A percentile compares a stretch with the other conserved stretches of the same genome.
phyloP scores from a whole-genome alignment of 1,140 invertebrate species.

The Ceratina japonica region DNA sequence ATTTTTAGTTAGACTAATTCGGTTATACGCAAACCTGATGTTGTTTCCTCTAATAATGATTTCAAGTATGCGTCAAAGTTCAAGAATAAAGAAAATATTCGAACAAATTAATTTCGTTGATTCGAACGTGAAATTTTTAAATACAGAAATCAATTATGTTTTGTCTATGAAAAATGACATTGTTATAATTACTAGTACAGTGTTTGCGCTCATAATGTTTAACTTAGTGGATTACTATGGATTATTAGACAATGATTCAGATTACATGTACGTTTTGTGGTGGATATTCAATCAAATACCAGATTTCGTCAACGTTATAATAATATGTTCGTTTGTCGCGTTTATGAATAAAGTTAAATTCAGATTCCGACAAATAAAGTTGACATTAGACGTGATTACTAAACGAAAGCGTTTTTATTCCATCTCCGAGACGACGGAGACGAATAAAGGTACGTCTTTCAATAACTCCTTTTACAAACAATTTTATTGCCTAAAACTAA shows the following conservation, averaged over 20 bases:
- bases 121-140: constrained; percentile 2
- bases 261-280: constrained; percentile 1
- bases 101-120: constrained; percentile 8
- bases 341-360: constrained; percentile 20
- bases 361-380: constrained; percentile 20
- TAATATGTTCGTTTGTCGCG: constrained; percentile 19
- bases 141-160: constrained; percentile 10
- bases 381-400: not conserved
- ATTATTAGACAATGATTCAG: not conserved
- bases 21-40: not conserved
- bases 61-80: not conserved
- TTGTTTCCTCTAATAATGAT: constrained; percentile 2
- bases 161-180: constrained; percentile 21
- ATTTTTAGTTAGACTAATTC: not conserved
- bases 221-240: constrained; percentile 40
- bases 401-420: not conserved
- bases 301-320: constrained; percentile 12
- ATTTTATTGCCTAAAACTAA: not conserved
- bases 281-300: constrained; percentile 26
- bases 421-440: not conserved
- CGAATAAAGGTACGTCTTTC: not conserved
- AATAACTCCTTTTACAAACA: not conserved
- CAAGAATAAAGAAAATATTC: not conserved
- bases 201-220: not conserved
- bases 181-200: not conserved